Evolutionary conservation across 2,797 vertebrate genomes (phyloP), one percentile per base, ranked within the genome.

Genomic region (Gymnothorax reevesii): DNA sequence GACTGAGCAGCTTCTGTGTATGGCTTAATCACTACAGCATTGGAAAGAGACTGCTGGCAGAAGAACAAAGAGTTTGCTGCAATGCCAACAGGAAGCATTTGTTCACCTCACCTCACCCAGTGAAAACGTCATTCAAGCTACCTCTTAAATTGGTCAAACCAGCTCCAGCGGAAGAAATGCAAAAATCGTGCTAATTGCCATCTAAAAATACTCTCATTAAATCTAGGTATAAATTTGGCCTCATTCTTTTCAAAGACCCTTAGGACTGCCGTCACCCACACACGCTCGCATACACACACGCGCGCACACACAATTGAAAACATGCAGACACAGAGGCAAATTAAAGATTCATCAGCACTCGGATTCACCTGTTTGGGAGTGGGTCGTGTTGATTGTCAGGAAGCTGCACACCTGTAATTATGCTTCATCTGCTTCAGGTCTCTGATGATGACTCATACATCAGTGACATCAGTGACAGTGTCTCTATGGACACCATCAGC

Each of bases 381-480:
- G 64, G 57, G 49, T 71, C 15, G 3, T 87, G 84, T 85, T 86
- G 77, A 90, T 77, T 87, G n/a, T 83, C 52, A 85, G 9, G 57
- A 25, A 83, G 62, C 54, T 71, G 59, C 90, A 85, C 57, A 84
- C 73, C 69, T 62, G 60, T 88, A 90, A 91, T 89, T 64, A 91
- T n/a, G 52, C 27, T 87, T 49, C 84, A 82, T 87, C 89, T 88
- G 66, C 91, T 91, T 84, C 60, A 99, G 99, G 95, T 94, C 87
- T 99, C 98, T 0, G 99, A 99, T 77, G 98, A 99, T 92, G 98
- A 99, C 88, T 99, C 98, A 0, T 98, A 99, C 57, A 97, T 97
- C 89, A 99, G 99, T 89, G 99, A 99, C 92, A 93, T 99, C 91
- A 99, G 99, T 93, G 99, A 99, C 93, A 99, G 98, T 87, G 94